Percentiles rank a stretch among this genome's conserved stretches.
These are phyloP conservation scores for Schizothorax lantsangensis DNA, from an alignment of 2,797 vertebrate species.

Conservation along the genomic window DNA sequence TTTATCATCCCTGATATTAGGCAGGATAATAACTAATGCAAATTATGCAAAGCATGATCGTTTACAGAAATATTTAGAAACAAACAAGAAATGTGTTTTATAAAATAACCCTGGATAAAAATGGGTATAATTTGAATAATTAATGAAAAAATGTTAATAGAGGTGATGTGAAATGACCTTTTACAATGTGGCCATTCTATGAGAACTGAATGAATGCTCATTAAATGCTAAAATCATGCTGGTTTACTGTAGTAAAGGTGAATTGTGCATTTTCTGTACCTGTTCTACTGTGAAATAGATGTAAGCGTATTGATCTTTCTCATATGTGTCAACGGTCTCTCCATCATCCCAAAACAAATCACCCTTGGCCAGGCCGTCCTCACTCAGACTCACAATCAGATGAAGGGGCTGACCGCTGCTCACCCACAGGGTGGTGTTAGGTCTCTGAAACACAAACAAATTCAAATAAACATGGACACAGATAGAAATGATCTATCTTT, in stretches of 20 bases:
- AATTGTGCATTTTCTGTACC: conserved; percentile 67
- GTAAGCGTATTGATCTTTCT: conserved; percentile 80
- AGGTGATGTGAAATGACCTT: background rate
- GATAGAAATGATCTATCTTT: background rate
- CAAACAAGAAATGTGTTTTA: background rate
- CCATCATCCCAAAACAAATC: conserved; percentile 90
- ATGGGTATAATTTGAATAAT: background rate
- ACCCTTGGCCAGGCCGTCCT: conserved; percentile 75
- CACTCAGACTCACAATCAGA: conserved; percentile 79
- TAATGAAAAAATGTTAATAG: too few relatives aligned
- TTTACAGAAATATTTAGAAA: background rate
- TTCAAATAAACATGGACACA: background rate
- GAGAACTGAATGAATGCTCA: background rate
- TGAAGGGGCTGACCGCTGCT: conserved; percentile 81
- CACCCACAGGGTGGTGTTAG: conserved; percentile 78
- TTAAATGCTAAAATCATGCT: background rate
- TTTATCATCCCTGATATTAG: background rate
- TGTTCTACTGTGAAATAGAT: conserved; percentile 78
- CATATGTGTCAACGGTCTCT: conserved; percentile 82
- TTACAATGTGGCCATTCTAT: background rate
- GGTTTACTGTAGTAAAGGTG: background rate
- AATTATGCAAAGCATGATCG: background rate
- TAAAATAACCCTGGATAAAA: background rate
- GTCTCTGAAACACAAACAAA: conserved; percentile 41
- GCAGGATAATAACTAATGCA: background rate